These are phyloP conservation scores for Peromyscus maniculatus DNA, from an alignment of 2,113 vertebrate genomes.

Conservation along the genomic window DNA sequence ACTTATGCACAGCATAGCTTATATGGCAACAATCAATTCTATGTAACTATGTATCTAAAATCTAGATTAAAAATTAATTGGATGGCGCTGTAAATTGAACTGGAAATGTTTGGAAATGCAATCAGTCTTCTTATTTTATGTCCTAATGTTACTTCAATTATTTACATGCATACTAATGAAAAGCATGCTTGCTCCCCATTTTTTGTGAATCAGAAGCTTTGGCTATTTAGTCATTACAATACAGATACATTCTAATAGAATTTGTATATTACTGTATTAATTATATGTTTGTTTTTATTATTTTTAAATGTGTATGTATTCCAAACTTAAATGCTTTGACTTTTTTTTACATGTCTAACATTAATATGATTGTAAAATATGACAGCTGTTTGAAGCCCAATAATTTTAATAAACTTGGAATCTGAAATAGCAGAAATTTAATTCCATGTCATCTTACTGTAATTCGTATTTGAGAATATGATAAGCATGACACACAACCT, in stretches of 20 bases:
- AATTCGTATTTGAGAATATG: neutral
- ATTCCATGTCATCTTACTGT: neutral
- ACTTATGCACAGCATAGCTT: too few relatives aligned
- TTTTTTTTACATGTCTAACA: neutral
- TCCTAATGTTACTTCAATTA: constrained; percentile 2
- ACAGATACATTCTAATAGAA: neutral
- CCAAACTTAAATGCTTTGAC: neutral
- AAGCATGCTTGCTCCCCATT: neutral
- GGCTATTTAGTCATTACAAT: neutral
- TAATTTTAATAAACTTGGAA: neutral
- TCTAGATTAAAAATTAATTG: constrained; percentile 46
- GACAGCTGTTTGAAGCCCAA: neutral
- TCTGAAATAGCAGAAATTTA: neutral
- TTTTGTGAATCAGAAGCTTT: neutral
- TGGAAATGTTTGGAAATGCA: constrained; percentile 63
- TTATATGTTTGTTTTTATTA: constrained; percentile 16
- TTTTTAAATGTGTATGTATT: neutral
- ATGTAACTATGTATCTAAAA: neutral
- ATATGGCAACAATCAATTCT: neutral
- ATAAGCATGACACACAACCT: neutral
- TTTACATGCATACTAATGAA: neutral
- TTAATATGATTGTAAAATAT: constrained; percentile 55
- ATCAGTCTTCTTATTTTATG: constrained; percentile 24
- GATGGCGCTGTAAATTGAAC: constrained; percentile 56
- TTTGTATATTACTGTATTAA: neutral